Conservation (phyloP, 2,797 vertebrate genomes). For the Takifugu rubripes region DNA sequence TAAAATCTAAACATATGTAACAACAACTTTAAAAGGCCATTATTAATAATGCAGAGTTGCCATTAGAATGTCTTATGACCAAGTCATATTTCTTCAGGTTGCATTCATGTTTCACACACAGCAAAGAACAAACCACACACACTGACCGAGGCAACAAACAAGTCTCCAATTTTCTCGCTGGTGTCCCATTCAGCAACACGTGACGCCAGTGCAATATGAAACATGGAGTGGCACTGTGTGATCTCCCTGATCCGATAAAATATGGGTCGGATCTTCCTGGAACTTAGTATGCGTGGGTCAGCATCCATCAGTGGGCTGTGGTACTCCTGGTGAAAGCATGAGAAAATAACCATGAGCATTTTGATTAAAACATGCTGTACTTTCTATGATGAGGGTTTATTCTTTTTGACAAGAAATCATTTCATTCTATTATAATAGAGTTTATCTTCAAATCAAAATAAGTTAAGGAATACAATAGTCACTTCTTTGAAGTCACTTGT, state of each 20-base stretch:
- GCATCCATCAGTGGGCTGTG: constrained; percentile 86
- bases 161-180: constrained; percentile 89
- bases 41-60: too few species aligned
- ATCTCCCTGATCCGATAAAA: constrained; percentile 89
- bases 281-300: constrained; percentile 87
- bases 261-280: constrained; percentile 85
- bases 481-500: too few species aligned
- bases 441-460: constrained; percentile 19
- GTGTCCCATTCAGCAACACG: constrained; percentile 91
- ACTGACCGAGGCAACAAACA: constrained; percentile 92
- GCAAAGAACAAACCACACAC: constrained; percentile 3
- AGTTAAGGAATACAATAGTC: neutral
- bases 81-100: too few species aligned
- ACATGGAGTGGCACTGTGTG: constrained; percentile 95
- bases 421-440: too few species aligned
- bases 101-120: neutral
- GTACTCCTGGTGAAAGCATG: constrained; percentile 80
- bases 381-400: too few species aligned
- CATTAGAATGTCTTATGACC: too few species aligned
- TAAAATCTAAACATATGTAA: too few species aligned
- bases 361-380: too few species aligned
- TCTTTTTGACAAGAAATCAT: too few species aligned
- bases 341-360: too few species aligned
- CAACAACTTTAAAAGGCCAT: too few species aligned
- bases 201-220: constrained; percentile 91